Percentiles rank a stretch among this genome's conserved stretches.
Conservation (phyloP, 2,888 invertebrate genomes). For the Glyphotaelius pellucidus region DNA sequence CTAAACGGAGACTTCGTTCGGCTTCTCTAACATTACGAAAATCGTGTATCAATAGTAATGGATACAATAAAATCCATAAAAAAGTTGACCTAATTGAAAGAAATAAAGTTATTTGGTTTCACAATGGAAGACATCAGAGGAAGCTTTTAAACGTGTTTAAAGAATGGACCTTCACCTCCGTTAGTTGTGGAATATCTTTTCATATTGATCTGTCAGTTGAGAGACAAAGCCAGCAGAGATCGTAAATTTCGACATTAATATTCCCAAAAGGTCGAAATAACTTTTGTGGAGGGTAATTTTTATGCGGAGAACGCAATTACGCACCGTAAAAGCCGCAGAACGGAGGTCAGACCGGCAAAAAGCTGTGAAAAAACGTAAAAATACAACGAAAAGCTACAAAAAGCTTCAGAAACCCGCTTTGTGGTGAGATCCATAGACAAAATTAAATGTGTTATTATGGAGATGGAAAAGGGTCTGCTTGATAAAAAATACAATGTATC, state of each 20-base stretch:
- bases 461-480: constrained; percentile 4
- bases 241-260: constrained; percentile 49
- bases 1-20: too few species aligned
- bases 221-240: constrained; percentile 23
- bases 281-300: constrained; percentile 46
- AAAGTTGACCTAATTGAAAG: too few species aligned
- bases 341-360: constrained; percentile 21
- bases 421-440: constrained; percentile 49
- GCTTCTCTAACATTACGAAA: too few species aligned
- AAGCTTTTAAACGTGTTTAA: too few species aligned
- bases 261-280: constrained; percentile 50
- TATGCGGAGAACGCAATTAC: constrained; percentile 53
- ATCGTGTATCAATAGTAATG: too few species aligned
- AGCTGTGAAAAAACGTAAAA: neutral
- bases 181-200: constrained; percentile 29
- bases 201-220: constrained; percentile 23
- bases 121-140: too few species aligned
- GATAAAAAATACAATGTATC: constrained; percentile 22
- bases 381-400: constrained; percentile 31
- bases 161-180: neutral
- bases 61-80: too few species aligned
- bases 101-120: too few species aligned
- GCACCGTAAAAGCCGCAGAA: constrained; percentile 33
- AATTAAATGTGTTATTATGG: constrained; percentile 52
- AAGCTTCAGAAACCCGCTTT: constrained; percentile 27